Base-by-base conservation (phyloP, 2,888 invertebrate genomes). In the Sphaeridia pumilis region DNA sequence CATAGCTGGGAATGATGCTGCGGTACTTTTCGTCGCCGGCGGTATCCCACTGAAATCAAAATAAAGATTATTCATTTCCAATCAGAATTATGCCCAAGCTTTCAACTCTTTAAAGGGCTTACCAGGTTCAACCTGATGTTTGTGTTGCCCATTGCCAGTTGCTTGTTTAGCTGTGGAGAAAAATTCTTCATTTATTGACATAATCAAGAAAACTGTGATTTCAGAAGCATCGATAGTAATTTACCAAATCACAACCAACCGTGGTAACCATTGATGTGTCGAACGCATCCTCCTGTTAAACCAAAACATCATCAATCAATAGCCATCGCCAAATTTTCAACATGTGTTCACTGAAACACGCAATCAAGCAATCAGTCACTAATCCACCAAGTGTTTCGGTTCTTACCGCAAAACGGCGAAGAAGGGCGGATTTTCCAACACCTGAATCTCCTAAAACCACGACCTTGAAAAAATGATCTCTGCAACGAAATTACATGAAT, bases 371-470 rank as follows among this genome's bases (percentile, higher is more conserved):
- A 14, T 31, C 14, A 31, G 14, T 38, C 5, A 24, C 10, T 27
- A 24, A 17, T 3, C 3, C 12, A 41, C 47, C n/a, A n/a, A n/a
- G n/a, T n/a, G n/a, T n/a, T n/a, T n/a, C n/a, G n/a, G n/a, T n/a
- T n/a, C n/a, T 46, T 41, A 56, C 56, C 3, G 54, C 46, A 43
- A 54, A 59, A 28, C 58, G 38, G 26, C 58, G 45, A 2, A 61
- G 49, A 4, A 61, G 28, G 10, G 55, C 57, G 0, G 49, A 52
- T 42, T 60, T 60, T 24, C 60, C 60, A n/a, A 57, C 56, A 20
- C 57, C 55, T 5, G 92, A 92, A 73, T 93, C 92, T 1, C 93
- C 93, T 35, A 94, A 73, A 66, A 93, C 87, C 42, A 93, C 60
- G 17, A 63, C 57, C 52, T 63, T 63, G 45, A 63, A 63, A 22